A percentile compares a stretch with the other conserved stretches of the same genome.
These are phyloP conservation scores for Prorops nasuta DNA, from an alignment of 1,140 invertebrate genomes.

Conservation along the genomic window DNA sequence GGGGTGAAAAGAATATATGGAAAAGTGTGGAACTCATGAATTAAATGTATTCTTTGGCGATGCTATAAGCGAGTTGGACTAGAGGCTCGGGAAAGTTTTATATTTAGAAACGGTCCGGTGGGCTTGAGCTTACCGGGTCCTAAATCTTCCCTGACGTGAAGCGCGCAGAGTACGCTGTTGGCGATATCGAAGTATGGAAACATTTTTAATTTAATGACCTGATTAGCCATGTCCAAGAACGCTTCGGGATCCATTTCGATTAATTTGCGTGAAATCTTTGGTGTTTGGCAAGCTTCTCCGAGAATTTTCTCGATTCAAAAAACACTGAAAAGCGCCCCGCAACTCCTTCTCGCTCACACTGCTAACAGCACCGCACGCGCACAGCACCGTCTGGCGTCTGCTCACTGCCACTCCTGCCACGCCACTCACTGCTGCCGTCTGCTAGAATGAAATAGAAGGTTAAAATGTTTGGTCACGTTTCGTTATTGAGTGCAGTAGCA, in stretches of 20 bases:
- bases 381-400: neutral
- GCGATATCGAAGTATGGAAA: constrained; percentile 99
- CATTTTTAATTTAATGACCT: constrained; percentile 99
- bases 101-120: constrained; percentile 47
- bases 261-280: neutral
- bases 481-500: no score
- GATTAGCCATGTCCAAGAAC: constrained; percentile 95
- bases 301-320: neutral
- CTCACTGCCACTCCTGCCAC: neutral
- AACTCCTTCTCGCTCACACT: neutral
- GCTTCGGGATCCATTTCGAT: constrained; percentile 89
- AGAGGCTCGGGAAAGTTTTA: constrained; percentile 36
- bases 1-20: no score
- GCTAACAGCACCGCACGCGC: neutral
- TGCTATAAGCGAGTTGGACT: no score
- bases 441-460: no score
- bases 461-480: no score
- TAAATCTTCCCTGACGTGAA: constrained; percentile 94
- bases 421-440: neutral
- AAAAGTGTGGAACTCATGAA: no score
- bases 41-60: no score
- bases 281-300: no score
- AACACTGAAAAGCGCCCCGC: neutral
- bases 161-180: constrained; percentile 85
- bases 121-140: constrained; percentile 71